Evolutionary conservation across 2,888 invertebrate genomes (phyloP), one percentile per base, ranked within the genome.

Genomic region (Hirtodrosophila duncani): DNA sequence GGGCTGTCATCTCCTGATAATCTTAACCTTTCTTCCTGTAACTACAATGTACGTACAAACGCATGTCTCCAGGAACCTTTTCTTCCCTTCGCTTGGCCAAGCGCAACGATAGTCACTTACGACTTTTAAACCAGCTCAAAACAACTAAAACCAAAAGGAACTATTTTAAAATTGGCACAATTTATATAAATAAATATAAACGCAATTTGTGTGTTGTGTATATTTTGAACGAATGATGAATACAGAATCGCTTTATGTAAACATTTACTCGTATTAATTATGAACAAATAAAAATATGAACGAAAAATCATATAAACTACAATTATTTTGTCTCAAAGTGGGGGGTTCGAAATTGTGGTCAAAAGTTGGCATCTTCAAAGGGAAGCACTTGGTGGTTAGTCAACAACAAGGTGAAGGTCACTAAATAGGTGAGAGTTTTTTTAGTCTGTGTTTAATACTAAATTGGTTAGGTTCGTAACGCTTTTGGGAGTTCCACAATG

Each of bases 191-290:
- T 10, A 24, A 10, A 27, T 13, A 3, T 9, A 26, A 48, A 26
- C 50, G 52, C 50, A 39, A 52, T 51, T 52, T 51, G 52, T 51
- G 50, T 36, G 42, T 61, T 50, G 42, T 43, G 42, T 52, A 48
- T 36, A 45, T 61, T 50, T 45, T 43, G 42, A 56, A 48, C 61
- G 43, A 65, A 65, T 48, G 58, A 44, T 48, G n/a, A n/a, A n/a
- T n/a, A n/a, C n/a, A 23, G 39, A 46, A 50, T 63, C 36, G 71
- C 64, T 79, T 79, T 70, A 75, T 79, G 77, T 71, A 64, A 79
- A 71, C 77, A 74, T 70, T 79, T 79, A 62, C 36, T 16, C 16
- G 7, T 1, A 50, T 51, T 63, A 36, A 24, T 33, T 34, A 34
- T 34, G 11, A 9, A 29, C 5, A 29, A n/a, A 23, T 8, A 23